Evolutionary conservation across 2,113 vertebrate species (phyloP).

Genomic region (Sclerurus mexicanus): DNA sequence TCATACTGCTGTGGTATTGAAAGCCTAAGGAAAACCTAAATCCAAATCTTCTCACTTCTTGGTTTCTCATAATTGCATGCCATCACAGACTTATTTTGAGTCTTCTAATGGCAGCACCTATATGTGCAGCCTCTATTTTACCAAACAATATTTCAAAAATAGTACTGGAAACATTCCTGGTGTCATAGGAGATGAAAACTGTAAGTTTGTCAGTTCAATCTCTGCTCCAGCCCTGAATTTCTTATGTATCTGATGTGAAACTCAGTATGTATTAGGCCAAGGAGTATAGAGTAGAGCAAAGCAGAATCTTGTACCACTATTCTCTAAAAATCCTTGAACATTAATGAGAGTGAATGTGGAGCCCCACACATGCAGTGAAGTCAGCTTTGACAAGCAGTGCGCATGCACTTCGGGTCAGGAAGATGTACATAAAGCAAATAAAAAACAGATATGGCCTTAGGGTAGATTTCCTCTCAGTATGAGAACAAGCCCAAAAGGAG

Average conservation of each 20-base stretch:
- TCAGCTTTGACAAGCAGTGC: not conserved
- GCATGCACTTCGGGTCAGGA: not conserved
- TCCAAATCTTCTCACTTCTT: not conserved
- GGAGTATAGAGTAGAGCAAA: not conserved
- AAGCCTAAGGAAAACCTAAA: not conserved
- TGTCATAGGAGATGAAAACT: not conserved
- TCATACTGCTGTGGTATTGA: not conserved
- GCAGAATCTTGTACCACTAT: not conserved
- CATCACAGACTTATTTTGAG: not conserved
- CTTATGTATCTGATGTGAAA: not conserved
- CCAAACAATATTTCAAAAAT: not conserved
- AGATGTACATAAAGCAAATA: not conserved
- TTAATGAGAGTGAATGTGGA: not conserved
- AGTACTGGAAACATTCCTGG: not conserved
- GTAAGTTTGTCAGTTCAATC: not conserved
- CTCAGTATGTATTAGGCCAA: not conserved
- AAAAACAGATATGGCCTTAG: not conserved
- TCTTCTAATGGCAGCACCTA: not conserved
- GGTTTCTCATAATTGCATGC: not conserved
- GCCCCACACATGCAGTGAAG: not conserved
- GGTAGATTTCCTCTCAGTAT: not conserved
- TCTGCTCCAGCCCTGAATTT: not conserved
- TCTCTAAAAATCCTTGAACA: not conserved
- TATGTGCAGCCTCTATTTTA: not conserved
- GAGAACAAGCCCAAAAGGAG: not conserved